Evolutionary conservation across 2,888 invertebrate species (phyloP).

Genomic region (Microplitis deprimator): DNA sequence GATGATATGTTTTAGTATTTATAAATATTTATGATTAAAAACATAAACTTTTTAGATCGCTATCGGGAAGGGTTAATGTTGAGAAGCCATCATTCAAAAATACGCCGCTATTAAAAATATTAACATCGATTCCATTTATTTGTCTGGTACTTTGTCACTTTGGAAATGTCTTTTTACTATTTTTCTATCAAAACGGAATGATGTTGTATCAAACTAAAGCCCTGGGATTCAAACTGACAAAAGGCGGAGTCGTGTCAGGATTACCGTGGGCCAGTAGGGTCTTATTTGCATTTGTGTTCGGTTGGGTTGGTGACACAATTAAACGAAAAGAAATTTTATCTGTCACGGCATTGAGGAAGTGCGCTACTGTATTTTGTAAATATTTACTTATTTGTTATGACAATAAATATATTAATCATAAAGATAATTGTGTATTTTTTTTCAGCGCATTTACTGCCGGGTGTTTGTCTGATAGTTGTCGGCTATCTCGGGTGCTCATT

Average conservation of each 20-base stretch:
- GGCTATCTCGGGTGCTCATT: conserved; percentile 61
- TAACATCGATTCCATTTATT: conserved; percentile 80
- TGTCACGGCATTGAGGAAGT: conserved; percentile 66
- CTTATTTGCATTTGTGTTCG: conserved; percentile 80
- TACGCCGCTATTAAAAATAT: conserved; percentile 78
- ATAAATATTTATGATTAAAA: conserved; percentile 33
- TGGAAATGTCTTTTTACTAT: conserved; percentile 84
- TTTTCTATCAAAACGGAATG: conserved; percentile 83
- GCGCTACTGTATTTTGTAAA: conserved; percentile 63
- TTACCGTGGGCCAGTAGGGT: conserved; percentile 82
- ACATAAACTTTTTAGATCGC: conserved; percentile 69
- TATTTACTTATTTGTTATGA: not conserved
- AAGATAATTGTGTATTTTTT: conserved; percentile 54
- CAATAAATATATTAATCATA: not conserved
- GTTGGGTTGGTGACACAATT: conserved; percentile 79
- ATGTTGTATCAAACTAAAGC: conserved; percentile 83
- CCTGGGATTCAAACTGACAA: conserved; percentile 80
- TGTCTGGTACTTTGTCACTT: conserved; percentile 80
- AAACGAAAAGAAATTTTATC: conserved; percentile 71
- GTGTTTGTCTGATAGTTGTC: conserved; percentile 72
- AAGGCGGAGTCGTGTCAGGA: conserved; percentile 81
- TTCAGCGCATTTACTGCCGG: conserved; percentile 75
- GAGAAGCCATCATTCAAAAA: conserved; percentile 63
- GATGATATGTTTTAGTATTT: conserved; percentile 56
- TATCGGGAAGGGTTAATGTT: conserved; percentile 54